These are phyloP conservation scores for Sminthurinus signatus DNA, from an alignment of 1,140 invertebrate genomes.

Conservation along the genomic window DNA sequence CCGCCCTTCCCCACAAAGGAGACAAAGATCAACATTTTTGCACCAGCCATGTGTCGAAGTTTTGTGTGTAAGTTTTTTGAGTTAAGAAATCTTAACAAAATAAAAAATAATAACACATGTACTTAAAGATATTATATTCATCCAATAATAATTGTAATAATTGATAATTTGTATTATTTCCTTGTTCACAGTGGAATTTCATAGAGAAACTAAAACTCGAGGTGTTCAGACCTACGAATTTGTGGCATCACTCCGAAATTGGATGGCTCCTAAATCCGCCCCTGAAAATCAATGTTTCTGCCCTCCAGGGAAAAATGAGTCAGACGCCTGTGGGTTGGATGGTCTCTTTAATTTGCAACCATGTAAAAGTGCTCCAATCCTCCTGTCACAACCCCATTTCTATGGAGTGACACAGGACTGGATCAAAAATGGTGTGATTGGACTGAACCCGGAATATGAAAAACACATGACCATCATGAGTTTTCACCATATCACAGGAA, in stretches of 20 bases:
- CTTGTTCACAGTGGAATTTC: too few species aligned
- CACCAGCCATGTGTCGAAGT: neutral
- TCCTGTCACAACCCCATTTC: neutral
- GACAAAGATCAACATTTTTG: neutral
- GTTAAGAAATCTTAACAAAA: too few species aligned
- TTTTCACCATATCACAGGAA: neutral
- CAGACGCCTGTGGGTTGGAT: neutral
- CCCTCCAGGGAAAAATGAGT: neutral
- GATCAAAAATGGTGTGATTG: neutral
- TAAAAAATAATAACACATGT: too few species aligned
- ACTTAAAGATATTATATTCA: too few species aligned
- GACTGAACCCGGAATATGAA: neutral
- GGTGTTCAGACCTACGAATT: neutral
- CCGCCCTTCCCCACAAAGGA: neutral
- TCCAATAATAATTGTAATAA: too few species aligned
- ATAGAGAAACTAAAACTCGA: neutral
- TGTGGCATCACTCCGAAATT: neutral
- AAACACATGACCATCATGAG: conserved; percentile 1
- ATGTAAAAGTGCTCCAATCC: neutral
- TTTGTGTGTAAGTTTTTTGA: too few species aligned
- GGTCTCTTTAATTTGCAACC: neutral
- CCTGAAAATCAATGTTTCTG: conserved; percentile 2
- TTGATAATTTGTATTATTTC: too few species aligned
- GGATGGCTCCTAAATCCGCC: neutral
- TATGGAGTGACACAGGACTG: neutral